These are phyloP conservation scores for Ptilonorhynchus violaceus DNA, from an alignment of 2,113 vertebrate genomes.

Conservation along the genomic window DNA sequence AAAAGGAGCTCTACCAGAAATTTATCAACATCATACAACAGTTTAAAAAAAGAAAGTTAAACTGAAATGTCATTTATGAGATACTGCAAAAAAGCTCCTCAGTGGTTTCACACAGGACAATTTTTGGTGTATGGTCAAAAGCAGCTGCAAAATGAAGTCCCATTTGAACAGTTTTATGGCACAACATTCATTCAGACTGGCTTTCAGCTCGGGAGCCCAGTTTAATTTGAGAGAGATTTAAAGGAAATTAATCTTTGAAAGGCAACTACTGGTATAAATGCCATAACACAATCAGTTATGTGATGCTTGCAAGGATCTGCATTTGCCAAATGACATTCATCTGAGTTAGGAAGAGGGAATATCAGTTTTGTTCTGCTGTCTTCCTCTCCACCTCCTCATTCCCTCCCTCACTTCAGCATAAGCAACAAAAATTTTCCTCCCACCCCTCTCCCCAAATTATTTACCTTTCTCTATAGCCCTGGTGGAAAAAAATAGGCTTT, in stretches of 20 bases:
- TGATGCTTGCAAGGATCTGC: neutral
- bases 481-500: neutral
- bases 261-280: neutral
- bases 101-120: slow-evolving; percentile 73
- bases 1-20: slow-evolving; percentile 8
- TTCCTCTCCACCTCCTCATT: neutral
- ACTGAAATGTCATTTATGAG: slow-evolving; percentile 54
- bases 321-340: neutral
- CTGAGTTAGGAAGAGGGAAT: neutral
- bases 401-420: neutral
- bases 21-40: neutral
- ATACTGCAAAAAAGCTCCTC: slow-evolving; percentile 33
- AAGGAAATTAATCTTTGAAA: neutral
- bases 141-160: slow-evolving; percentile 27
- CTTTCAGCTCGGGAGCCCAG: neutral
- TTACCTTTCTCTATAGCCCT: neutral
- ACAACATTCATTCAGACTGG: neutral
- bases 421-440: neutral
- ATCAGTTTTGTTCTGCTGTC: neutral
- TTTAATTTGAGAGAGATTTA: neutral
- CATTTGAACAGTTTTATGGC: neutral
- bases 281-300: neutral
- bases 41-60: slow-evolving; percentile 23
- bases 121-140: slow-evolving; percentile 48
- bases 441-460: neutral